Base-by-base conservation (phyloP, 2,888 invertebrate species). In the Nudaria mundana region DNA sequence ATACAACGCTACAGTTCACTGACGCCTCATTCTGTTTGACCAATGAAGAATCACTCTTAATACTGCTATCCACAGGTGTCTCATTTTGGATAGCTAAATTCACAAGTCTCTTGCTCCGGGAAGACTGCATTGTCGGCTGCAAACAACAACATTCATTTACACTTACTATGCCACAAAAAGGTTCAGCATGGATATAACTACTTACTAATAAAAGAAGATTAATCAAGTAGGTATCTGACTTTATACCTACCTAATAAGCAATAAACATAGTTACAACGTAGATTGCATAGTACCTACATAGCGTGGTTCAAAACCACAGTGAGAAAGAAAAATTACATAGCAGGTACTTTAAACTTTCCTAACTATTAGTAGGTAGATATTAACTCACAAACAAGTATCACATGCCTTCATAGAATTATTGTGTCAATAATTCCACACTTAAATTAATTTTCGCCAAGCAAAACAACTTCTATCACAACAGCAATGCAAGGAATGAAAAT, bases 161-260 rank as follows among this genome's bases (percentile, higher is more conserved):
- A n/a, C n/a, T n/a, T n/a, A n/a, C n/a, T n/a, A n/a, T n/a, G n/a
- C n/a, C n/a, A 29, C 13, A 29, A 29, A 29, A 14, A 29, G 13
- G 12, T 29, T 41, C 30, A n/a, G 40, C 26, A 42, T 23, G 28
- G 13, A 36, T 12, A 16, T 32, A 23, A 16, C 32, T 15, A 30
- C 42, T 34, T 5, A 37, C 42, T 16, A 37, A 13, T 13, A 23
- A 23, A 23, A 23, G 22, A 8, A 23, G 22, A 23, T 23, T 8
- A 23, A 23, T 23, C 22, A 8, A 23, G 22, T n/a, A 23, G 22
- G n/a, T n/a, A n/a, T 23, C 22, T 23, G 22, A 23, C 22, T 23
- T 23, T 23, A n/a, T 23, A 23, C 8, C n/a, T 23, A 23, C 22
- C 22, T 23, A 23, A 23, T 23, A 23, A 23, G 22, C 8, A 23